Base-by-base conservation (phyloP, 2,797 vertebrate genomes). In the Gadopsis marmoratus region DNA sequence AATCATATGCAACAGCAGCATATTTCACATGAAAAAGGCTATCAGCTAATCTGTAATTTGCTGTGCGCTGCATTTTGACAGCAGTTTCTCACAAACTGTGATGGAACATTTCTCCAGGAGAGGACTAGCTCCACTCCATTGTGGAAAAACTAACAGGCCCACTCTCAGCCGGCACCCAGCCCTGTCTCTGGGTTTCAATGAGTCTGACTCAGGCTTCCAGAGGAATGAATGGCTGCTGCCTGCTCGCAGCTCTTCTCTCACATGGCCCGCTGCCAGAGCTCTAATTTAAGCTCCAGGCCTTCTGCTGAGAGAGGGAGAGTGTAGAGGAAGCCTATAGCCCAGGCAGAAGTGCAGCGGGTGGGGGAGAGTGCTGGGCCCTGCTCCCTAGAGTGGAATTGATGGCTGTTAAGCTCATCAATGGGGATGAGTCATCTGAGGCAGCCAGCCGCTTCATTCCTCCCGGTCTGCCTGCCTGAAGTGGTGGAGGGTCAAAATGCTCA, bases 371-470 rank as follows among this genome's bases (percentile, higher is more conserved):
- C 85, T 61, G 79, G 87, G 85, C 78, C 82, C 65, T 72, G 79
- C 81, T 93, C 89, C 86, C 90, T 79, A 78, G 89, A 88, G 91
- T 86, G 84, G 91, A 94, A 93, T 91, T 84, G 93, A 94, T 93
- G 90, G 88, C 92, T 94, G 94, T 91, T 92, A 88, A 93, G 87
- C 89, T 93, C 91, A 94, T 96, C 91, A 95, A 93, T 94, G 94
- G 86, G 82, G 84, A 92, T 92, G 92, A 95, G 89, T 93, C 94
- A 96, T 95, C 86, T 79, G 79, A 94, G 88, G 86, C 91, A 79
- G 89, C 83, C 86, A 87, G 89, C 86, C 81, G 77, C 86, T 93
- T 83, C 88, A 91, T 91, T 94, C 90, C 82, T 90, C 82, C 84
- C 48, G 81, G 77, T 85, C 81, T 81, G 87, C 78, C 76, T 86